Percentiles rank a stretch among this genome's conserved stretches.
These are phyloP conservation scores for Ciconia boyciana DNA, from an alignment of 2,113 vertebrate species.

Conservation along the genomic window DNA sequence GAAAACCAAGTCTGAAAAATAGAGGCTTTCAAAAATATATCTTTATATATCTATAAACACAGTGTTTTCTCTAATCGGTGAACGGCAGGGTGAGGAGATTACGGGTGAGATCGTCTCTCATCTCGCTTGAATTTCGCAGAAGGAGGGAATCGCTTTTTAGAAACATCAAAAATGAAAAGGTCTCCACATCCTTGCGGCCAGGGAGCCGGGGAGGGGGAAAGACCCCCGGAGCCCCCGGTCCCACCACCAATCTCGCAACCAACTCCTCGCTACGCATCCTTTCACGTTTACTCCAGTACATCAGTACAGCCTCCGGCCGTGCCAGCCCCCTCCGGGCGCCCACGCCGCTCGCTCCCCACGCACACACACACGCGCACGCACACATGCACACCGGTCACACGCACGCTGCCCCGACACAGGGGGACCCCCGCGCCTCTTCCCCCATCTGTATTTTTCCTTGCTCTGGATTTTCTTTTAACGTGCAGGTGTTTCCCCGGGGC, in stretches of 20 bases:
- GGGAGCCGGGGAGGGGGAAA: neutral
- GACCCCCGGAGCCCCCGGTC: neutral
- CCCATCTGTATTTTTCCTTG: neutral
- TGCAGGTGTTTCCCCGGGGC: slow-evolving; percentile 29
- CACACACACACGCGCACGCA: neutral
- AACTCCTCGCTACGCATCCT: neutral
- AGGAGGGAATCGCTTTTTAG: slow-evolving; percentile 62
- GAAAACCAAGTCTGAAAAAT: slow-evolving; percentile 70
- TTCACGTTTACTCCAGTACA: neutral
- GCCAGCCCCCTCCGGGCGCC: neutral
- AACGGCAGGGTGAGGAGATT: slow-evolving; percentile 51
- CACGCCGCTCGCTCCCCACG: neutral
- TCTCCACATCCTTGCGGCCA: neutral
- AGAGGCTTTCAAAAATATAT: slow-evolving; percentile 72
- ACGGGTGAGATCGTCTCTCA: slow-evolving; percentile 2
- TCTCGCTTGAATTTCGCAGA: slow-evolving; percentile 63
- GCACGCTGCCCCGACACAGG: neutral
- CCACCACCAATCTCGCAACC: neutral
- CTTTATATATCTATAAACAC: slow-evolving; percentile 73
- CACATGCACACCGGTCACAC: neutral
- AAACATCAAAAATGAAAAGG: slow-evolving; percentile 23
- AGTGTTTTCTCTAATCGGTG: slow-evolving; percentile 65
- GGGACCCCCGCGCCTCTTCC: neutral
- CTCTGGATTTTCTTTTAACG: slow-evolving; percentile 8
- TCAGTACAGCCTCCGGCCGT: neutral